A percentile compares a stretch with the other conserved stretches of the same genome.
Conservation (phyloP, 92 coral and sea anemone genomes). For the Epizoanthus stellaris region DNA sequence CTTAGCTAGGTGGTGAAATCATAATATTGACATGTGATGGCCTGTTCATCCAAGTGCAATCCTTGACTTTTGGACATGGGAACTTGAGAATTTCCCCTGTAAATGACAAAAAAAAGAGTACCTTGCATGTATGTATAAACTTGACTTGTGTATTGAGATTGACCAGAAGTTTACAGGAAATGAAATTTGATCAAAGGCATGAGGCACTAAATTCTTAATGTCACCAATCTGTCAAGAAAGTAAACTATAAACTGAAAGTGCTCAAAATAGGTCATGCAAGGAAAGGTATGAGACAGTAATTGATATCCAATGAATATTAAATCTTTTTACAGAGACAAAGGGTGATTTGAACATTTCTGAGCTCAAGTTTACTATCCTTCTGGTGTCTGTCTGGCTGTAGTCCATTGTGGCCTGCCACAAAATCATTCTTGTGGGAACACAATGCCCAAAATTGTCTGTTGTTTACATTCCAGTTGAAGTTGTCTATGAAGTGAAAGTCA, state of each 20-base stretch:
- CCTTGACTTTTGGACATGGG: too few species aligned
- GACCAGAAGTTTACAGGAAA: conserved; percentile 2
- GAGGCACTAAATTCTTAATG: conserved; percentile 39
- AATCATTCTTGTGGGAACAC: conserved; percentile 29
- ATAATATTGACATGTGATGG: too few species aligned
- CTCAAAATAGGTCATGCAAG: neutral
- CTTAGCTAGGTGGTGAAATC: too few species aligned
- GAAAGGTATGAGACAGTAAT: neutral
- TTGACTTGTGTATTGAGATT: neutral
- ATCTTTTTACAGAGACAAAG: too few species aligned
- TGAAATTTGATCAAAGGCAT: conserved; percentile 28
- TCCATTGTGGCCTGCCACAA: conserved; percentile 1
- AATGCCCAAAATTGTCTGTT: conserved; percentile 46
- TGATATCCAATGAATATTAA: neutral
- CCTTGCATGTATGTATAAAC: neutral
- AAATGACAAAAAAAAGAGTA: neutral
- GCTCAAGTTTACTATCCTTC: neutral
- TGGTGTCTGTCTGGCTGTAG: neutral
- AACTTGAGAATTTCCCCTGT: neutral
- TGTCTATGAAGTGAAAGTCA: conserved; percentile 37
- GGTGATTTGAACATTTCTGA: too few species aligned
- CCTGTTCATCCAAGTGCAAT: too few species aligned
- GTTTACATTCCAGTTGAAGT: conserved; percentile 25
- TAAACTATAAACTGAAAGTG: conserved; percentile 1
- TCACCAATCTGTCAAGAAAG: neutral